These are phyloP conservation scores for Clunio marinus DNA, from an alignment of 2,888 invertebrate genomes.

Conservation along the genomic window DNA sequence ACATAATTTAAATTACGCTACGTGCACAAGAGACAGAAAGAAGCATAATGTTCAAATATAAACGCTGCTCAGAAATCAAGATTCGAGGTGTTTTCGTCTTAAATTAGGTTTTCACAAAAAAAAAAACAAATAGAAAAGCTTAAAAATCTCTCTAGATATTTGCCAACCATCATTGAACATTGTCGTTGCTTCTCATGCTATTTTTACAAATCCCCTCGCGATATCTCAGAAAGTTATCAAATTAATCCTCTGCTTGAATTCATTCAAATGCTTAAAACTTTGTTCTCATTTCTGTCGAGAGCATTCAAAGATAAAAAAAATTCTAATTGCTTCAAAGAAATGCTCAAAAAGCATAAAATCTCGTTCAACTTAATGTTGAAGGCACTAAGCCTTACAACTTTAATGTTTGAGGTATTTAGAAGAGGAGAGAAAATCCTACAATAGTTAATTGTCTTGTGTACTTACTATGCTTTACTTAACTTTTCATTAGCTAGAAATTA, in stretches of 20 bases:
- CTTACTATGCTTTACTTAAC: not conserved
- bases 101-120: too few species aligned
- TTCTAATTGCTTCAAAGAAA: slow-evolving; percentile 24
- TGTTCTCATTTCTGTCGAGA: slow-evolving; percentile 8
- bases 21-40: too few species aligned
- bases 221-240: slow-evolving; percentile 33
- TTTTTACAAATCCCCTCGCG: slow-evolving; percentile 8
- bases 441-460: too few species aligned
- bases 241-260: slow-evolving; percentile 29
- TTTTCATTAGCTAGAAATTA: slow-evolving; percentile 1
- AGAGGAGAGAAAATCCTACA: slow-evolving; percentile 2
- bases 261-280: not conserved
- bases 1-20: too few species aligned
- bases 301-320: not conserved
- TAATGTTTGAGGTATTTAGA: not conserved
- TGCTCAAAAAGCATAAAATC: slow-evolving; percentile 25
- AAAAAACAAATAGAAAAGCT: too few species aligned
- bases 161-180: slow-evolving; percentile 7
- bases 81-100: too few species aligned
- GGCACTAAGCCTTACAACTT: slow-evolving; percentile 29
- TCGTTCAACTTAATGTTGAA: slow-evolving; percentile 19
- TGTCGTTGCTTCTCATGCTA: not conserved
- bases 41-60: too few species aligned
- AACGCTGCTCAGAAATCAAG: too few species aligned
- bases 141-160: too few species aligned